Percentiles rank a stretch among this genome's conserved stretches.
Conservation (phyloP, 1,140 invertebrate species). For the fruit fly (Drosophila melanogaster) region DNA sequence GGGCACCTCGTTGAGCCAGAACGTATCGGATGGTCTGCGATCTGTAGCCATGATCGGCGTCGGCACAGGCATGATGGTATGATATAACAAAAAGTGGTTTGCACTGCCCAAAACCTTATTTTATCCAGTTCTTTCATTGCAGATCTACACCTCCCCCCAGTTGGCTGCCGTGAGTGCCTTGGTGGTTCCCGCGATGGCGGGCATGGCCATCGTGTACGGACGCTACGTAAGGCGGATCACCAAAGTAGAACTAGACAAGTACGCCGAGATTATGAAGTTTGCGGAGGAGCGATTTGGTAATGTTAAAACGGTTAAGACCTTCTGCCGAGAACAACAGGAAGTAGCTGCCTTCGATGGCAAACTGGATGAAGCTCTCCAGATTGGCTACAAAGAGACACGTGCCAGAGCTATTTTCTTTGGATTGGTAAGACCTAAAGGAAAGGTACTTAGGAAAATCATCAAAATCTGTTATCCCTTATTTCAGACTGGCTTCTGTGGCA, state of each 20-base stretch:
- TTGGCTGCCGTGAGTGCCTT: constrained; percentile 93
- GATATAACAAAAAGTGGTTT: background rate
- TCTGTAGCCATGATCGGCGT: constrained; percentile 93
- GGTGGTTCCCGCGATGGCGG: constrained; percentile 95
- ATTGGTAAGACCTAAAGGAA: constrained; percentile 85
- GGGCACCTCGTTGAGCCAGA: constrained; percentile 95
- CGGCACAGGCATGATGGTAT: constrained; percentile 97
- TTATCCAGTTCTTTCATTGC: constrained; percentile 1
- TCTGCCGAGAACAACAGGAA: constrained; percentile 94
- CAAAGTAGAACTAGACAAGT: constrained; percentile 91
- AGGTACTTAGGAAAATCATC: background rate
- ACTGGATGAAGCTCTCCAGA: constrained; percentile 90
- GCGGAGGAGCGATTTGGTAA: constrained; percentile 97
- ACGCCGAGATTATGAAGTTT: constrained; percentile 92
- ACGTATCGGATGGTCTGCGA: constrained; percentile 96
- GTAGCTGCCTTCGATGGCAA: constrained; percentile 88
- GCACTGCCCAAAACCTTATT: background rate
- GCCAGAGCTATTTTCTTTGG: constrained; percentile 96
- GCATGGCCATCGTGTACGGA: constrained; percentile 95
- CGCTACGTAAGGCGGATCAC: constrained; percentile 94
- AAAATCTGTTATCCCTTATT: constrained; percentile 57
- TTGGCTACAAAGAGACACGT: constrained; percentile 94
- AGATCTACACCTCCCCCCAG: constrained; percentile 96
- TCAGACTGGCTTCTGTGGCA: constrained; percentile 96
- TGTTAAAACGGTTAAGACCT: constrained; percentile 96